Evolutionary conservation across 2,797 vertebrate species (phyloP), one percentile per base, ranked within the genome.

Genomic region (Sebastes paucispinis): DNA sequence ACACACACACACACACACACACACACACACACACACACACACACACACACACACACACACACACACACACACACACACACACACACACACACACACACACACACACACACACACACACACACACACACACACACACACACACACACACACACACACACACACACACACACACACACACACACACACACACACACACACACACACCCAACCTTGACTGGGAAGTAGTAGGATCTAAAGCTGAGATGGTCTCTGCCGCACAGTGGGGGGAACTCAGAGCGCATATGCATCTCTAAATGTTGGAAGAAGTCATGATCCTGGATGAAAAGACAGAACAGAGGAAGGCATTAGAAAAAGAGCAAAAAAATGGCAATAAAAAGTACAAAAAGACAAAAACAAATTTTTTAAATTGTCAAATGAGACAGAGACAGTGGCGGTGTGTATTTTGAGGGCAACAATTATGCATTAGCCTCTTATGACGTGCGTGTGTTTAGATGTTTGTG

Each of bases 181-280:
- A 2, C 22, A 22, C 22, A 22, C 22, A 22, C 22, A n/a, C n/a
- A n/a, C n/a, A n/a, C n/a, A n/a, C n/a, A n/a, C n/a, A n/a, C n/a
- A n/a, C n/a, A n/a, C n/a, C n/a, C n/a, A n/a, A n/a, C 98, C 97
- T 99, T 99, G 50, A 99, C 98, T 0, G 98, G 98, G 93, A 99
- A 99, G 88, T 99, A 99, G 86, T 99, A 99, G 18, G 98, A 99
- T 76, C 98, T 98, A 85, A 99, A 99, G 90, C 98, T 99, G 89
- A 99, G 98, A 69, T 99, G 98, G 92, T 99, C 98, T 80, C 98
- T 93, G 4, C 98, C 98, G 66, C 98, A 99, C 59, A 99, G 94
- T 18, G 98, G 98, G 4, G 98, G 98, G 80, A 99, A 99, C 91
- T 99, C 98, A 0, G 98, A 99, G 16, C 98, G 95, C 85, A 99